Conservation (phyloP, 2,113 vertebrate genomes). For the Sceloporus undulatus region DNA sequence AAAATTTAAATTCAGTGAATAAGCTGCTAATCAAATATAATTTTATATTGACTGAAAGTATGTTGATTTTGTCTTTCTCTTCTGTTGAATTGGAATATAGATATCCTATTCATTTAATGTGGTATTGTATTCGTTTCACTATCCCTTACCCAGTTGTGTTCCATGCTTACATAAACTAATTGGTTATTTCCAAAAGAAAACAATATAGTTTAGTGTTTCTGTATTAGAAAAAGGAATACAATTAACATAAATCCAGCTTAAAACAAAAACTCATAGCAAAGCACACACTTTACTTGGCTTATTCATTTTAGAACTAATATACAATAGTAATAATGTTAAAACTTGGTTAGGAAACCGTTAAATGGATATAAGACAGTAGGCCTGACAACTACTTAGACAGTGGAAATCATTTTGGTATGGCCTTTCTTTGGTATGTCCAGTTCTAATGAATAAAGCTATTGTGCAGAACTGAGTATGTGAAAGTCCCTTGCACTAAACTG, state of each 20-base stretch:
- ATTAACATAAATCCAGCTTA: background rate
- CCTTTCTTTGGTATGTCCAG: background rate
- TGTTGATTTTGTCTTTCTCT: constrained; percentile 30
- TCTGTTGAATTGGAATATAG: constrained; percentile 36
- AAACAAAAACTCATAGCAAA: too few relatives aligned
- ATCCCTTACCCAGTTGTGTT: background rate
- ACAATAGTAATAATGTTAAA: background rate
- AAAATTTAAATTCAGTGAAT: constrained; percentile 54
- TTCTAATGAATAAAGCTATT: background rate
- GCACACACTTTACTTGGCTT: too few relatives aligned
- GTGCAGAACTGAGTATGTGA: background rate
- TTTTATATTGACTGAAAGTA: constrained; percentile 26
- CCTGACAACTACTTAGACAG: background rate
- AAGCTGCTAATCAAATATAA: constrained; percentile 41
- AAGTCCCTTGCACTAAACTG: background rate
- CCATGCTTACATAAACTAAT: background rate
- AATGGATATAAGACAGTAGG: too few relatives aligned
- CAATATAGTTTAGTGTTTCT: background rate
- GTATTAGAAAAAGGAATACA: background rate
- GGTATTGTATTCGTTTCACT: background rate
- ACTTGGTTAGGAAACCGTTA: background rate
- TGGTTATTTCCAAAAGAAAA: background rate
- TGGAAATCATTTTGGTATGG: background rate
- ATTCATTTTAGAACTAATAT: background rate
- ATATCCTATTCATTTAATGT: constrained; percentile 4